Evolutionary conservation across 2,888 invertebrate species (phyloP), one percentile per base, ranked within the genome.

Genomic region (Sialis fuliginosa): DNA sequence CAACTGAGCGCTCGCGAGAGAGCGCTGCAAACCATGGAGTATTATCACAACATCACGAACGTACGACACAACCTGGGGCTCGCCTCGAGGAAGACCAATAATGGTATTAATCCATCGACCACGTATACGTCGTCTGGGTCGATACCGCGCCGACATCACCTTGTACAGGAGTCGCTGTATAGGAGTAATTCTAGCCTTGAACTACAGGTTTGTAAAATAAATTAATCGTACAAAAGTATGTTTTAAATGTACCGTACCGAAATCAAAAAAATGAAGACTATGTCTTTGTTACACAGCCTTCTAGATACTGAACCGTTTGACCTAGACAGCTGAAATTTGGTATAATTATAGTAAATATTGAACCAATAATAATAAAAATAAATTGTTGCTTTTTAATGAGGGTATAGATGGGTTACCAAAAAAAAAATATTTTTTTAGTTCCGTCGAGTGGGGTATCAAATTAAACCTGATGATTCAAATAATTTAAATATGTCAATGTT

Each of bases 101-200:
- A 22, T 22, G 22, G 22, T 22, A 22, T 22, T 4, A 22, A 22
- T 4, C 54, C 53, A 6, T 52, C 43, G 52, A 30, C 52, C 52
- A 41, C 47, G 5, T 33, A 22, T 49, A 57, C 63, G 12, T 62
- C 63, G 1, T 39, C 58, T 60, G 44, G 42, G 22, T 49, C 37
- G 31, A 32, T 34, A 44, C 35, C 48, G 33, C 48, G 53, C 40
- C 42, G 52, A 33, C 52, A 52, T 42, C 56, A 56, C 48, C 50
- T 56, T 37, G 56, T 56, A 13, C 60, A 62, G 33, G 66, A 66
- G 22, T 58, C 70, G 48, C 65, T 82, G 50, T 87, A 88, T 66
- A 75, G 89, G 51, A 90, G 89, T 64, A 91, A 89, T 68, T 88
- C 89, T 52, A 90, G 89, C 62, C 72, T 91, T 64, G 90, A 91